phyloP scores from a whole-genome alignment of 2,888 invertebrate species.

The Peribatodes rhomboidaria region DNA sequence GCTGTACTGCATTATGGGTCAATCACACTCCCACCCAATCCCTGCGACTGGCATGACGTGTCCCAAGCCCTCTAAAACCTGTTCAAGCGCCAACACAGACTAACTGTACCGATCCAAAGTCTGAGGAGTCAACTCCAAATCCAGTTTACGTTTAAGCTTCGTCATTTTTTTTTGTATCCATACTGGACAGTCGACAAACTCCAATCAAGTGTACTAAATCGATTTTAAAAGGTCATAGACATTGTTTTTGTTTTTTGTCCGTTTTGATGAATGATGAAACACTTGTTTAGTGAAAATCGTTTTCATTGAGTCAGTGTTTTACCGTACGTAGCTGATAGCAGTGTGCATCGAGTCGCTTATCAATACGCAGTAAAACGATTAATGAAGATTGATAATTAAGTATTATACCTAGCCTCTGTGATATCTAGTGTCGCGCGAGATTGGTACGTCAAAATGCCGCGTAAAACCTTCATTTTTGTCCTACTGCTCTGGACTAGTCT shows the following conservation, averaged over 20 bases:
- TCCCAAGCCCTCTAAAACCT: not conserved
- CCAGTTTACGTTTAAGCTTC: not conserved
- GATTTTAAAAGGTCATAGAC: not conserved
- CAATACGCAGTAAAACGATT: not conserved
- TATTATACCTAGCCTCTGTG: not conserved
- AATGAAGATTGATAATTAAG: not conserved
- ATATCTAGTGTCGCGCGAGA: too few species aligned
- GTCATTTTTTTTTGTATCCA: too few species aligned
- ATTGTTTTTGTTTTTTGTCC: not conserved
- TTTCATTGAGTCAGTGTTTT: slow-evolving; percentile 1
- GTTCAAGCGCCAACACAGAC: too few species aligned
- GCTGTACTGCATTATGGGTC: too few species aligned
- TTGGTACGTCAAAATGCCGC: slow-evolving; percentile 40
- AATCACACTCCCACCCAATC: not conserved
- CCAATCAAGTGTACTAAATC: not conserved
- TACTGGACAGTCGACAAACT: too few species aligned
- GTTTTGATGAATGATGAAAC: slow-evolving; percentile 2
- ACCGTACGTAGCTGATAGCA: not conserved
- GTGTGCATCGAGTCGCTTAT: not conserved
- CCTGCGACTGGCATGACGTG: slow-evolving; percentile 6
- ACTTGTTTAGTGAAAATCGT: not conserved
- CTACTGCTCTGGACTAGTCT: not conserved
- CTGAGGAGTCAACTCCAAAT: too few species aligned
- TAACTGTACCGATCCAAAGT: too few species aligned
- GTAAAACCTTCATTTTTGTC: slow-evolving; percentile 14